Conservation (phyloP, 2,797 vertebrate genomes). For the Pseudochromis fuscus region DNA sequence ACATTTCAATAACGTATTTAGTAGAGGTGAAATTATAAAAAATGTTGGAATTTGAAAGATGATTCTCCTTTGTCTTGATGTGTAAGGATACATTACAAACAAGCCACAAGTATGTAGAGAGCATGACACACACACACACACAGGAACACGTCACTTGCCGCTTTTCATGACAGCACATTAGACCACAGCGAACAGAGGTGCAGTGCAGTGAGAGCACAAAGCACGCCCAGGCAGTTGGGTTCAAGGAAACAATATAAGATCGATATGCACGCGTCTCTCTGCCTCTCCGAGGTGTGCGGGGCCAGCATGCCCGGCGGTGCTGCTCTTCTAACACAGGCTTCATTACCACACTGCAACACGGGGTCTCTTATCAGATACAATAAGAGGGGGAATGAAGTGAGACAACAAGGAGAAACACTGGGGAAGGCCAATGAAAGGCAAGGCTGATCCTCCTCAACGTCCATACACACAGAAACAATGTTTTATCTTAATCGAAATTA, state of each 20-base stretch:
- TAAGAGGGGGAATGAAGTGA: slow-evolving; percentile 71
- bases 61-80: neutral
- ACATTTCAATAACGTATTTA: neutral
- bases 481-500: slow-evolving; percentile 62
- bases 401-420: slow-evolving; percentile 61
- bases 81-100: slow-evolving; percentile 19
- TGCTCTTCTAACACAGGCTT: slow-evolving; percentile 72
- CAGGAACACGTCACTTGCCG: slow-evolving; percentile 39
- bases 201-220: slow-evolving; percentile 58
- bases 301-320: slow-evolving; percentile 70
- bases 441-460: slow-evolving; percentile 35
- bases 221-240: slow-evolving; percentile 62
- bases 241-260: slow-evolving; percentile 81
- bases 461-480: slow-evolving; percentile 22
- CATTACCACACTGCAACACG: slow-evolving; percentile 76
- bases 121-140: slow-evolving; percentile 1
- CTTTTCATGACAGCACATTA: slow-evolving; percentile 56
- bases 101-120: slow-evolving; percentile 2
- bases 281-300: slow-evolving; percentile 75
- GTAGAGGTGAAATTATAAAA: slow-evolving; percentile 1
- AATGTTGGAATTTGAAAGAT: neutral
- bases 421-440: slow-evolving; percentile 57
- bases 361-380: slow-evolving; percentile 75
- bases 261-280: slow-evolving; percentile 76
- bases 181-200: slow-evolving; percentile 43